Conservation (phyloP, 53 echinoderm and acorn worm genomes). For the Echinarachnius parma region DNA sequence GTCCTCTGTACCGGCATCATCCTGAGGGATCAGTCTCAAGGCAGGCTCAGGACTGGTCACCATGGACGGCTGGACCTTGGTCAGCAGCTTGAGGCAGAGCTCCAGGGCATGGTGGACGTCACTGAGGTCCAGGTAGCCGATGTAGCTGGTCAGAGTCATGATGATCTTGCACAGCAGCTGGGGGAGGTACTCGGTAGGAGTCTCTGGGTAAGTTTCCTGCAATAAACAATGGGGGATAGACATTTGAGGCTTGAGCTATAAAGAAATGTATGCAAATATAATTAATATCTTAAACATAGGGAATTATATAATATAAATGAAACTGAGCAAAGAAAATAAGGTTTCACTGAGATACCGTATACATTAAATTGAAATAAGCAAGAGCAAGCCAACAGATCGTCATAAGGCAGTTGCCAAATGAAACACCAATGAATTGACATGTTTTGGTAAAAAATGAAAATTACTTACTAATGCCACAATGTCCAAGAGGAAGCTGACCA, state of each 20-base stretch:
- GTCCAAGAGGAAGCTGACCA: constrained; percentile 92
- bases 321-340: too few relatives aligned
- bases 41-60: constrained; percentile 77
- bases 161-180: constrained; percentile 94
- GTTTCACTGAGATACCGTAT: too few relatives aligned
- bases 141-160: constrained; percentile 92
- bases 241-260: too few relatives aligned
- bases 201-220: constrained; percentile 97
- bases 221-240: too few relatives aligned
- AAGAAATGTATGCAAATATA: too few relatives aligned
- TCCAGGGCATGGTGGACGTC: constrained; percentile 84
- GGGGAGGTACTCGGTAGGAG: constrained; percentile 91
- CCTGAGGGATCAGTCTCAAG: constrained; percentile 24
- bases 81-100: constrained; percentile 91
- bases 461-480: constrained; percentile 91
- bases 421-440: too few relatives aligned
- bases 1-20: constrained; percentile 15
- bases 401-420: too few relatives aligned
- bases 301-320: too few relatives aligned
- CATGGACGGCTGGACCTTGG: constrained; percentile 99
- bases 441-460: too few relatives aligned
- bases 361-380: too few relatives aligned
- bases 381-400: too few relatives aligned
- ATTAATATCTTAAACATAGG: too few relatives aligned
- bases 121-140: constrained; percentile 59